These are phyloP conservation scores for Trissonchulus latispiculum DNA, from an alignment of 2,888 invertebrate species.

Conservation along the genomic window DNA sequence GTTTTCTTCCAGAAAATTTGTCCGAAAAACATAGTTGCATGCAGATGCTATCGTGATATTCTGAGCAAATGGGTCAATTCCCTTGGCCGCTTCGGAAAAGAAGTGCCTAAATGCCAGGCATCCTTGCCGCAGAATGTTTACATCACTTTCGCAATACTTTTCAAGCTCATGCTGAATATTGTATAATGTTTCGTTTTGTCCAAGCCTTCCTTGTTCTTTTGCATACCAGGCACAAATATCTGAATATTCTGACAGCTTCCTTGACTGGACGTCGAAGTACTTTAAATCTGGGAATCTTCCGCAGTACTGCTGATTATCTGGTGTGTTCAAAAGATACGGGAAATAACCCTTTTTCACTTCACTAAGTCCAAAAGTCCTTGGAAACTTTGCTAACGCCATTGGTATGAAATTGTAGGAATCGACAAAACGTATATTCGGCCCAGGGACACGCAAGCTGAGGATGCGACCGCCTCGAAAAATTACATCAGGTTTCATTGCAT, in stretches of 20 bases:
- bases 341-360: constrained; percentile 1
- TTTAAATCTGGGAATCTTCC: background rate
- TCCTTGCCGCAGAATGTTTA: background rate
- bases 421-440: background rate
- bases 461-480: too few species aligned
- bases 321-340: background rate
- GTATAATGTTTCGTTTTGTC: background rate
- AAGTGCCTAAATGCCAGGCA: background rate
- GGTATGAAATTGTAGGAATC: constrained; percentile 7
- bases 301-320: background rate
- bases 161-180: background rate
- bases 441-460: too few species aligned
- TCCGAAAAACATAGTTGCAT: background rate
- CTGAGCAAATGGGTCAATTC: background rate
- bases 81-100: background rate
- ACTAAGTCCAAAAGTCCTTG: background rate
- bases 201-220: background rate
- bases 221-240: background rate
- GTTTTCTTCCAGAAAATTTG: background rate
- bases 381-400: background rate
- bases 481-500: too few species aligned
- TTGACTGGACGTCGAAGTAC: background rate
- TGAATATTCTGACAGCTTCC: too few species aligned
- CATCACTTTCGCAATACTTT: background rate
- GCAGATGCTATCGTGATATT: constrained; percentile 4